Evolutionary conservation across 2,888 invertebrate species (phyloP).

Genomic region (Seira ritae): DNA sequence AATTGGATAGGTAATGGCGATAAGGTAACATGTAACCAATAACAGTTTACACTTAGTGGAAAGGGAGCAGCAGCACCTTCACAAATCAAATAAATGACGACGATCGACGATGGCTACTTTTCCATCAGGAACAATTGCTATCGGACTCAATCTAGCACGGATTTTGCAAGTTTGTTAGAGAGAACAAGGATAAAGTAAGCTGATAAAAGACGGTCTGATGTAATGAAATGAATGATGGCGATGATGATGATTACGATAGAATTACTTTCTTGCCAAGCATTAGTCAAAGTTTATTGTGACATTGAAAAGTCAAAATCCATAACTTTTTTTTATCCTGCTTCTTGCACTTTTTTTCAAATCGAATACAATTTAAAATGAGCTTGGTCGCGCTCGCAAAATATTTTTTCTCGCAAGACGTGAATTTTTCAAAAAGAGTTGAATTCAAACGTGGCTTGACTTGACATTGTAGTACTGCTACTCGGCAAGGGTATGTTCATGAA

Average conservation of each 20-base stretch:
- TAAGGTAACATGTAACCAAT: conserved; percentile 16
- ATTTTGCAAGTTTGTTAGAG: conserved; percentile 8
- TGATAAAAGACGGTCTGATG: not conserved
- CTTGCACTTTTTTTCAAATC: not conserved
- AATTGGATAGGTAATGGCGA: not conserved
- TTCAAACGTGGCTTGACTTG: not conserved
- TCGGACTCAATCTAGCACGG: not conserved
- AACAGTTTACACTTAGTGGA: conserved; percentile 1
- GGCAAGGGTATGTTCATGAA: no score
- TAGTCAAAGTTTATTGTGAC: conserved; percentile 3
- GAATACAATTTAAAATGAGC: not conserved
- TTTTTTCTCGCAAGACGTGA: not conserved
- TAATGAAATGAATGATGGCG: not conserved
- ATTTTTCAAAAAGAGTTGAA: not conserved
- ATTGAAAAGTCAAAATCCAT: conserved; percentile 8
- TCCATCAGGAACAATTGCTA: not conserved
- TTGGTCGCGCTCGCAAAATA: not conserved
- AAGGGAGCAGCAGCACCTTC: conserved; percentile 11
- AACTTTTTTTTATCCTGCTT: not conserved
- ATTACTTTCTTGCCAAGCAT: not conserved
- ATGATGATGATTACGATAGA: not conserved
- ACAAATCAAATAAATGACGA: not conserved
- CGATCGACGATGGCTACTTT: no score
- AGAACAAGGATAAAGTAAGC: not conserved
- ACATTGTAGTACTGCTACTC: not conserved